Evolutionary conservation across 2,797 vertebrate species (phyloP), one percentile per base, ranked within the genome.

Genomic region (Sparidentex hasta): DNA sequence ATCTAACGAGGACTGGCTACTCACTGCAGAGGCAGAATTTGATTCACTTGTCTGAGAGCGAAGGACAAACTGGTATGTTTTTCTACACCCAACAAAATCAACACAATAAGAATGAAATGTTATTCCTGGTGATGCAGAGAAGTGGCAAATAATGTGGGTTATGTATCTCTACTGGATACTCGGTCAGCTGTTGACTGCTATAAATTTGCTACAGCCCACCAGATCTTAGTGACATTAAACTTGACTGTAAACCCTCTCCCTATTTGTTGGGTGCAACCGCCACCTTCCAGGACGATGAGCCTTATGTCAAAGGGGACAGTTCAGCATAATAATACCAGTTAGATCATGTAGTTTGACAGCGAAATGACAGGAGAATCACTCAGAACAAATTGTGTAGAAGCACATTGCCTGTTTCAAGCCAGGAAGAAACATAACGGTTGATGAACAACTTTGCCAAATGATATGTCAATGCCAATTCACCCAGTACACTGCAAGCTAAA

Each of bases 311-410:
- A 52, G 58, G 21, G 63, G 46, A 70, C 59, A 70, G 7, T 64
- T 67, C 17, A 38, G 46, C 55, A 55, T 13, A 12, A 11, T 47
- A 38, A 57, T 54, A 29, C 56, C n/a, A 48, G 41, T 62, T 29
- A 33, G 65, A 57, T 66, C 55, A 46, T 8, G 2, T 2, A 54
- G 51, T 77, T 64, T 59, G 23, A 76, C 44, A 38, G 21, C 54
- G 21, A 62, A 62, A 44, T 33, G 51, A 57, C 44, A 62, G 23
- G 33, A 81, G 48, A 72, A 66, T 72, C 21, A 38, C 64, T 74
- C 48, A 66, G 76, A 82, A 69, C 66, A 77, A 77, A 79, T 65
- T 65, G 47, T 18, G 61, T 56, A 41, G 33, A 70, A 65, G 58
- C 23, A 55, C 47, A 50, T 4, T 33, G n/a, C 38, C 46, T 50